Percentiles rank a stretch among this genome's conserved stretches.
These are phyloP conservation scores for Xyliphius kryptos DNA, from an alignment of 2,113 vertebrate species.

Conservation along the genomic window DNA sequence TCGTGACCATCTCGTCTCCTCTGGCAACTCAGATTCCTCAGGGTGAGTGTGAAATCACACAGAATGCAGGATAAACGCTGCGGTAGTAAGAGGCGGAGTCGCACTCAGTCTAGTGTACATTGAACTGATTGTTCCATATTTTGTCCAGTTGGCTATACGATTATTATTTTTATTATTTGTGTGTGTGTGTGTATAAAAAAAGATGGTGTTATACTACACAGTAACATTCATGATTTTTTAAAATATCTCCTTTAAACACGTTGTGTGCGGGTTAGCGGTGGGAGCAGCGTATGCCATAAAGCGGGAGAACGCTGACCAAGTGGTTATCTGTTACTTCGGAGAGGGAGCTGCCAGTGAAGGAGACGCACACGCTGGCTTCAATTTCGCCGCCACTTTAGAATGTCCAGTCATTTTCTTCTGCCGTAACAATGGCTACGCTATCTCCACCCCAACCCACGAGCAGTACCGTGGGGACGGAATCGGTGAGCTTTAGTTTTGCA, in stretches of 20 bases:
- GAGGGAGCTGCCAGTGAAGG: constrained; percentile 91
- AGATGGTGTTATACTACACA: no score
- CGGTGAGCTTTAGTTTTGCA: no score
- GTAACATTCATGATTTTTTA: no score
- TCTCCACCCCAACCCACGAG: constrained; percentile 87
- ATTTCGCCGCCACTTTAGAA: constrained; percentile 86
- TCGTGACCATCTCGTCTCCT: constrained; percentile 89
- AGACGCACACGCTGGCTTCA: constrained; percentile 89
- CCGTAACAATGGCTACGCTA: constrained; percentile 90
- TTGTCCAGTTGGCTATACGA: no score
- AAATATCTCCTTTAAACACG: no score
- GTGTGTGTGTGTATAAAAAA: no score
- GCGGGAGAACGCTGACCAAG: constrained; percentile 69
- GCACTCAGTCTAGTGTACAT: no score
- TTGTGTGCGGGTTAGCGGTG: constrained; percentile 69
- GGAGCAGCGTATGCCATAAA: constrained; percentile 83
- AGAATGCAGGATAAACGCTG: no score
- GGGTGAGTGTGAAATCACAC: no score
- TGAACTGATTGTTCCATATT: no score
- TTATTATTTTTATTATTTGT: no score
- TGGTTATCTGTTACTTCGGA: constrained; percentile 86
- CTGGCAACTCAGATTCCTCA: constrained; percentile 91
- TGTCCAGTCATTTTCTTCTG: constrained; percentile 92
- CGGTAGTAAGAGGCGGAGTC: no score
- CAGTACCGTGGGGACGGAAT: constrained; percentile 92